These are phyloP conservation scores for Philereme transversata DNA, from an alignment of 2,888 invertebrate genomes.

Conservation along the genomic window DNA sequence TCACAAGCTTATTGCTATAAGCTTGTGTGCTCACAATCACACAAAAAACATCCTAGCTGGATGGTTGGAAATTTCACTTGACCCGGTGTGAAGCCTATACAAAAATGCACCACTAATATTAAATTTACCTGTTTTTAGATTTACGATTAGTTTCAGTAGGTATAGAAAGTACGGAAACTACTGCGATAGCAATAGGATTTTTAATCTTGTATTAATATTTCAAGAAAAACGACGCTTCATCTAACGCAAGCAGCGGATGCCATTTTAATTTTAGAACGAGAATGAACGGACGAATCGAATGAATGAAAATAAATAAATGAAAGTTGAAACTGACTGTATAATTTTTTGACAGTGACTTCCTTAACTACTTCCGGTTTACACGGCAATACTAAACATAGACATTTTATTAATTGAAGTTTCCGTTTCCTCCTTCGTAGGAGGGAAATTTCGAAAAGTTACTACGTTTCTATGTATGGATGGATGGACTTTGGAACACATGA, in stretches of 20 bases:
- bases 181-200: neutral
- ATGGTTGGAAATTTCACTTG: neutral
- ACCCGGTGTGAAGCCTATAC: neutral
- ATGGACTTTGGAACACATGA: too few relatives aligned
- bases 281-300: neutral
- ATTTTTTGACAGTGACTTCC: too few relatives aligned
- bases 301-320: too few relatives aligned
- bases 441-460: too few relatives aligned
- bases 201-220: neutral
- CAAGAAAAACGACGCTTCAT: neutral
- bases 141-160: neutral
- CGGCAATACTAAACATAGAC: too few relatives aligned
- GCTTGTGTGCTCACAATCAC: neutral
- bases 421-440: too few relatives aligned
- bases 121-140: neutral
- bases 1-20: neutral
- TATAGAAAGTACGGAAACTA: neutral
- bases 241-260: constrained; percentile 7
- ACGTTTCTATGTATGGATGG: too few relatives aligned
- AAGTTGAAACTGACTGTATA: neutral
- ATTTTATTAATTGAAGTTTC: too few relatives aligned
- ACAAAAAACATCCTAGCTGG: neutral
- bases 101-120: neutral
- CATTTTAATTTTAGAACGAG: constrained; percentile 11
- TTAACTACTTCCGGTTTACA: too few relatives aligned